A percentile compares a stretch with the other conserved stretches of the same genome.
These are phyloP conservation scores for human (Homo sapiens) DNA, from an alignment of 2,113 vertebrate species.

Conservation along the genomic window DNA sequence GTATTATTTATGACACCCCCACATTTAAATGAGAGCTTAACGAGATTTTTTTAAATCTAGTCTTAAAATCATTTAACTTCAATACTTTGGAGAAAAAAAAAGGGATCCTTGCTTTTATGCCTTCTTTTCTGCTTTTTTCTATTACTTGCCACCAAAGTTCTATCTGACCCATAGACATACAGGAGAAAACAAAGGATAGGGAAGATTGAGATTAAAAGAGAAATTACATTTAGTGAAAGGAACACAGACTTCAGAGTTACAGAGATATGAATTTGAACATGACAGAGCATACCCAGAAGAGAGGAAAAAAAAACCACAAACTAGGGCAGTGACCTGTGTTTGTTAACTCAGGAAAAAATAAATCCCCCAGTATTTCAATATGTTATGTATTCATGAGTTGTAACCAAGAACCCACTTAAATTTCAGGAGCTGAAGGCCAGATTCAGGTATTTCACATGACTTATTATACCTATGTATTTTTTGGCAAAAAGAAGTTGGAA, in stretches of 20 bases:
- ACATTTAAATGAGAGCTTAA: not conserved
- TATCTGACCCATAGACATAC: not conserved
- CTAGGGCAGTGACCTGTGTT: not conserved
- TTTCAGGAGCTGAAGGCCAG: not conserved
- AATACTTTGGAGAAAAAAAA: not conserved
- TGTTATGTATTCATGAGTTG: not conserved
- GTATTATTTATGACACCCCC: not conserved
- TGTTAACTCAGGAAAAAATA: not conserved
- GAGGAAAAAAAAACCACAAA: not conserved
- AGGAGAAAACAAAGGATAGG: not conserved
- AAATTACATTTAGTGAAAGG: not conserved
- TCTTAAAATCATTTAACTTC: not conserved
- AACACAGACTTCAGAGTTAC: not conserved
- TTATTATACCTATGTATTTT: not conserved
- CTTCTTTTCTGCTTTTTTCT: not conserved
- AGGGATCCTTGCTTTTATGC: not conserved
- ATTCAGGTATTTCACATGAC: not conserved
- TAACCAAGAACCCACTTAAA: not conserved
- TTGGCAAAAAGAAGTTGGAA: not conserved
- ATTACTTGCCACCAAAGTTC: not conserved
- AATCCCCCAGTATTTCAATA: not conserved
- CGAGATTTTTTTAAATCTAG: not conserved
- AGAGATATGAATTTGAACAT: not conserved
- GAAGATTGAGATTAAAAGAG: not conserved
- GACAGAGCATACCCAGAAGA: not conserved